phyloP scores from a whole-genome alignment of 2,888 invertebrate genomes.

The Nemoura dubitans region DNA sequence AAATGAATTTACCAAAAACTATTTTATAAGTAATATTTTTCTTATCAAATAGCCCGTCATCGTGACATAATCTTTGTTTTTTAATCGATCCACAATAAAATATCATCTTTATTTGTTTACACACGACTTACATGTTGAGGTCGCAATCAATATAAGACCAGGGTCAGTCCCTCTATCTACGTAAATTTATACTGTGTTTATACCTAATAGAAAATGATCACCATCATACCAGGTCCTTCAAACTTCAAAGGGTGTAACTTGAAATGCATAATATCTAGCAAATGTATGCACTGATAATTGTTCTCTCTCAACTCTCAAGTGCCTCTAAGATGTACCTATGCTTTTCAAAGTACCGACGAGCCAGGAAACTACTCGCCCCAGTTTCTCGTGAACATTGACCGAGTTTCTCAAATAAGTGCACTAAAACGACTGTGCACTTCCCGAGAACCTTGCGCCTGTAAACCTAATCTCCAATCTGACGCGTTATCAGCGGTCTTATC shows the following conservation, averaged over 20 bases:
- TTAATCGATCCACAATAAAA: not conserved
- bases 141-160: not conserved
- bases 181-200: too few species aligned
- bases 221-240: too few species aligned
- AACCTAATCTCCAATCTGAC: not conserved
- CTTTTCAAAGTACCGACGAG: too few species aligned
- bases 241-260: not conserved
- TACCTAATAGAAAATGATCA: too few species aligned
- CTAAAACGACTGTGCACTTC: not conserved
- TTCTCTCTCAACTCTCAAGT: too few species aligned
- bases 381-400: too few species aligned
- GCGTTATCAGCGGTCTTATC: not conserved
- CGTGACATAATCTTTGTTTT: not conserved
- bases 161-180: not conserved
- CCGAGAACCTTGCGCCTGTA: not conserved
- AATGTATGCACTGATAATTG: not conserved
- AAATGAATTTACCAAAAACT: too few species aligned
- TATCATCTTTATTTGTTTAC: not conserved
- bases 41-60: not conserved
- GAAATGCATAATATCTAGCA: not conserved
- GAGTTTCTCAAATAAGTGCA: not conserved
- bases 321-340: too few species aligned
- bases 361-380: too few species aligned
- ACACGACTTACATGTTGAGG: not conserved
- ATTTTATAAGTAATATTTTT: not conserved